Evolutionary conservation across 2,113 vertebrate species (phyloP), one percentile per base, ranked within the genome.

Genomic region (Morone saxatilis): DNA sequence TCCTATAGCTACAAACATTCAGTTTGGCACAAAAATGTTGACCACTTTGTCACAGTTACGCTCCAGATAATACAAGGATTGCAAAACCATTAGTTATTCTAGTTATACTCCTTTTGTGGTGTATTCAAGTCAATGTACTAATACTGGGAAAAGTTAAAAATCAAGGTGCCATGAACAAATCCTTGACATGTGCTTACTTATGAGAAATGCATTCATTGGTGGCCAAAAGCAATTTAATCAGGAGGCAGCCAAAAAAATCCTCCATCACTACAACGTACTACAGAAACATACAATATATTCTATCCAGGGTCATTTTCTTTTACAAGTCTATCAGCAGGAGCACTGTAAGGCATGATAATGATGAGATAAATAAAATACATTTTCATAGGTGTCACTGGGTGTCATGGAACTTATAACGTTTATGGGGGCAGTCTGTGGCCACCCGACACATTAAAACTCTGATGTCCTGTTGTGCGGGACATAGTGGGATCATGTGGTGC

Each of bases 401-500:
- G 61, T 80, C 70, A 48, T 13, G 36, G 63, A 78, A 81, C 22
- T 68, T 31, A 3, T 19, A 76, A 76, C 76, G 54, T 91, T 90
- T 76, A 84, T 79, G 13, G 66, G 86, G 68, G 60, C 68, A 61
- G 68, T 76, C 19, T 48, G 83, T 80, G 82, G 71, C 68, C 78
- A 71, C 31, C 61, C 50, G 66, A 54, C 67, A 61, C 56, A 78
- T 88, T 76, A 61, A 82, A 85, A 65, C 60, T 57, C 22, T 41
- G 67, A 85, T 80, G 76, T 85, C 80, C 71, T 90, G 85, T 70
- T 77, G 81, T 70, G 84, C 20, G n/a, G 65, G 86, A 86, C 79
- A 76, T 56, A 76, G 66, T 62, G 70, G 38, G 76, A 86, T 90
- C 56, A 65, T 57, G 76, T 51, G 53, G 40, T 14, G 19, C 69